Evolutionary conservation across 2,888 invertebrate species (phyloP).

Genomic region (Erebia palarica): DNA sequence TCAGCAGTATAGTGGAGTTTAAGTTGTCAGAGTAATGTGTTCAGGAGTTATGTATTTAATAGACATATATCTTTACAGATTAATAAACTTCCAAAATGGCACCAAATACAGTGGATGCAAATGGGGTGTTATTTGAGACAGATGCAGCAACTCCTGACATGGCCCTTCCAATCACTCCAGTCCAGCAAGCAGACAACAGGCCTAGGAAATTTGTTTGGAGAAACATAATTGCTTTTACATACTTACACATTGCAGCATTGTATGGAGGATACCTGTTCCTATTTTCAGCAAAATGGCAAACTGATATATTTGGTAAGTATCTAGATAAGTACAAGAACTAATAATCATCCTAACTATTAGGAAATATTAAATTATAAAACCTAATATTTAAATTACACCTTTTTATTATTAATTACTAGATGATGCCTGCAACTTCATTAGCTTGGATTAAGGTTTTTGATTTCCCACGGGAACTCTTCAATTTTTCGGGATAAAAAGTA

Average conservation of each 20-base stretch:
- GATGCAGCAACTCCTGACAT: slow-evolving; percentile 75
- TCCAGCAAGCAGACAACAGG: slow-evolving; percentile 79
- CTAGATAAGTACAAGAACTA: no score
- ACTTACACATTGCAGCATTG: slow-evolving; percentile 88
- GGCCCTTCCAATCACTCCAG: slow-evolving; percentile 62
- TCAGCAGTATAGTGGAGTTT: no score
- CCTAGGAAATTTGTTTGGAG: slow-evolving; percentile 89
- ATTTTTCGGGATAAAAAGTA: no score
- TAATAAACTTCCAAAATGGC: slow-evolving; percentile 58
- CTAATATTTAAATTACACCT: no score
- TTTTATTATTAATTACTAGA: no score
- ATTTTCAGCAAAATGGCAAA: slow-evolving; percentile 88
- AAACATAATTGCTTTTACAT: slow-evolving; percentile 89
- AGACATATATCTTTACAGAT: slow-evolving; percentile 13
- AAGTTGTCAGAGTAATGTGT: no score
- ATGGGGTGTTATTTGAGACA: slow-evolving; percentile 75
- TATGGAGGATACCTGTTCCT: slow-evolving; percentile 89
- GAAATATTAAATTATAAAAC: no score
- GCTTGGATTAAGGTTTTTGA: no score
- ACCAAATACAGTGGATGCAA: slow-evolving; percentile 69
- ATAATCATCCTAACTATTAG: no score
- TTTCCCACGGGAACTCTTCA: no score
- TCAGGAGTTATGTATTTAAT: not conserved
- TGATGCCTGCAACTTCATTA: no score
- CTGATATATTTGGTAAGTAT: slow-evolving; percentile 87